Evolutionary conservation across 1,140 invertebrate genomes (phyloP), one percentile per base, ranked within the genome.

Genomic region (Orius insidiosus): DNA sequence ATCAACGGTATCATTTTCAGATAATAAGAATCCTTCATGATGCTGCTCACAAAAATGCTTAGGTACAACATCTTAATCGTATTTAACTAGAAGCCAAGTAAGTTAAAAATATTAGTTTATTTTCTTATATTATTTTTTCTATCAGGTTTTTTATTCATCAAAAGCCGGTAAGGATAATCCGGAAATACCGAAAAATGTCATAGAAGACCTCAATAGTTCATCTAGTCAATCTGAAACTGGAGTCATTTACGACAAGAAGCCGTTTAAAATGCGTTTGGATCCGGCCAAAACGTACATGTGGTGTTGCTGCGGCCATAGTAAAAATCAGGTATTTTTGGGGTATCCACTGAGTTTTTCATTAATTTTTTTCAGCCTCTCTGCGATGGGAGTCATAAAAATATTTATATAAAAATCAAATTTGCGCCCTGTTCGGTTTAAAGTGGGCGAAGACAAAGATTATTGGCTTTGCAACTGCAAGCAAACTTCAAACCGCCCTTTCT

Each of bases 391-490:
- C 92, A 97, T 61, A 86, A 73, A 57, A 76, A 76, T 60, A 61
- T 74, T 30, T 76, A 70, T 54, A 62, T 87, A 0, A 80, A 78
- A 66, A 73, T 54, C 3, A 48, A 48, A 36, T 35, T n/a, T 53
- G 15, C 64, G 73, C 45, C 93, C 93, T 1, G 67, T 97, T 9
- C 66, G 65, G 47, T 96, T 96, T 55, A 63, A 68, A 54, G 87
- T 95, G 1, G 73, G 77, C 39, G 78, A 94, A 67, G 83, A 80
- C 0, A 90, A 90, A 61, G 84, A 94, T 10, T 96, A 96, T 59
- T 98, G 88, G 87, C 67, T 98, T 3, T 99, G 95, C 61, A 95
- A 95, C 60, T 99, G 95, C 61, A 98, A 98, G 62, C 93, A 97
- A 62, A 94, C 93, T 2, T 71, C 73, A 36, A 85, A 92, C 56